Percentiles rank a stretch among this genome's conserved stretches.
phyloP scores from a whole-genome alignment of 2,888 invertebrate species.

The Mythimna loreyi region DNA sequence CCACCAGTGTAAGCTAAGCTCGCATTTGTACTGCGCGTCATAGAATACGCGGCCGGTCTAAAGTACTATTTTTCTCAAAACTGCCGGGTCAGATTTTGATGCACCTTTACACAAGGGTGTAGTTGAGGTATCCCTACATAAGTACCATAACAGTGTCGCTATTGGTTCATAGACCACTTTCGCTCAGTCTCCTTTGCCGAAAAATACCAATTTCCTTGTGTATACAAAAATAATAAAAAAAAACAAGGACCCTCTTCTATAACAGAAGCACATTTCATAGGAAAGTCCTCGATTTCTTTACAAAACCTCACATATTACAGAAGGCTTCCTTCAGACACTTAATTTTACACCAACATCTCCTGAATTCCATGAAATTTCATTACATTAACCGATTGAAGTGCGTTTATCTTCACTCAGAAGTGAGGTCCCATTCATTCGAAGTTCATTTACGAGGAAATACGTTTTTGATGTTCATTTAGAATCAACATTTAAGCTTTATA shows the following conservation, averaged over 20 bases:
- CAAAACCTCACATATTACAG: conserved; percentile 79
- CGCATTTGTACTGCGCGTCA: too few relatives aligned
- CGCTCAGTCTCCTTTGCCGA: too few relatives aligned
- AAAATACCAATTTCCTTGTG: neutral
- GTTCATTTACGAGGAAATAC: conserved; percentile 69
- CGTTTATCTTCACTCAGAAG: conserved; percentile 76
- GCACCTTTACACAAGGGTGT: too few relatives aligned
- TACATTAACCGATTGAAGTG: conserved; percentile 83
- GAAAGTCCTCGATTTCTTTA: conserved; percentile 77
- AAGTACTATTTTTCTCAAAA: too few relatives aligned
- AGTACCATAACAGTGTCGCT: too few relatives aligned
- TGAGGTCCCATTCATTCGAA: conserved; percentile 66
- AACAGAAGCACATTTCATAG: conserved; percentile 40
- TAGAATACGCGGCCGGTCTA: too few relatives aligned
- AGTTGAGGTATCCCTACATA: too few relatives aligned
- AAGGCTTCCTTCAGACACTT: conserved; percentile 79
- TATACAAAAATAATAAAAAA: neutral
- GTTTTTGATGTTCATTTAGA: conserved; percentile 65
- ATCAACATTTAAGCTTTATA: conserved; percentile 54
- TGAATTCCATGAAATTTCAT: conserved; percentile 86
- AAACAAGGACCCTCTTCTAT: conserved; percentile 63
- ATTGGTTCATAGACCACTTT: too few relatives aligned
- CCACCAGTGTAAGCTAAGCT: too few relatives aligned
- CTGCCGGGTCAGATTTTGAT: too few relatives aligned
- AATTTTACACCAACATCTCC: conserved; percentile 81